These are phyloP conservation scores for Andricus curvator DNA, from an alignment of 2,888 invertebrate genomes.

Conservation along the genomic window DNA sequence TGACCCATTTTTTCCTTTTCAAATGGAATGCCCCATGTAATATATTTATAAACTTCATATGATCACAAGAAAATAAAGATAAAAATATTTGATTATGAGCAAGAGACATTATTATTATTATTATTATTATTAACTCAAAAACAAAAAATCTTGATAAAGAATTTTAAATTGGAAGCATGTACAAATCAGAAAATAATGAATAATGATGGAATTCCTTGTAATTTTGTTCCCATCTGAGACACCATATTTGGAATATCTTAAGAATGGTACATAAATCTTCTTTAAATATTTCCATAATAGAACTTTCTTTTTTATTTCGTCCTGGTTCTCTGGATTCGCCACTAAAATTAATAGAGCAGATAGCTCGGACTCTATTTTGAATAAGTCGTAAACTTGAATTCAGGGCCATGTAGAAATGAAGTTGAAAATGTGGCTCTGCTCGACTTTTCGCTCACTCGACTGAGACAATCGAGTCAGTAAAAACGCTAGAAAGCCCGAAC, in stretches of 20 bases:
- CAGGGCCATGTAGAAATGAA: neutral
- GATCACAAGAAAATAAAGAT: too few species aligned
- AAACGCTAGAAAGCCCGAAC: conserved; percentile 32
- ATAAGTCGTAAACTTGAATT: conserved; percentile 20
- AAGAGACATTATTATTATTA: too few species aligned
- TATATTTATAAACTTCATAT: too few species aligned
- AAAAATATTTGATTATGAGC: too few species aligned
- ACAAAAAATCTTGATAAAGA: too few species aligned
- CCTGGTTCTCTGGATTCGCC: neutral
- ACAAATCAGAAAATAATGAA: too few species aligned
- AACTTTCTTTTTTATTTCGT: conserved; percentile 1
- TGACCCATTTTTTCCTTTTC: too few species aligned
- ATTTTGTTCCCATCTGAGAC: neutral
- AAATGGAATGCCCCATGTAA: too few species aligned
- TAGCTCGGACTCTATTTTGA: conserved; percentile 10
- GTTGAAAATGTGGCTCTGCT: neutral
- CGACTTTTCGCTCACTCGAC: conserved; percentile 15
- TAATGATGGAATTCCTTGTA: neutral
- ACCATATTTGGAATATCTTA: neutral
- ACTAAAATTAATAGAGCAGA: conserved; percentile 28
- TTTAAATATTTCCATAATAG: neutral
- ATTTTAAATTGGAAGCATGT: too few species aligned
- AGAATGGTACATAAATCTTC: conserved; percentile 9
- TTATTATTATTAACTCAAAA: too few species aligned
- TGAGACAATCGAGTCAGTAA: conserved; percentile 30